Base-by-base conservation (phyloP, 2,888 invertebrate genomes). In the Tribolium freemani region DNA sequence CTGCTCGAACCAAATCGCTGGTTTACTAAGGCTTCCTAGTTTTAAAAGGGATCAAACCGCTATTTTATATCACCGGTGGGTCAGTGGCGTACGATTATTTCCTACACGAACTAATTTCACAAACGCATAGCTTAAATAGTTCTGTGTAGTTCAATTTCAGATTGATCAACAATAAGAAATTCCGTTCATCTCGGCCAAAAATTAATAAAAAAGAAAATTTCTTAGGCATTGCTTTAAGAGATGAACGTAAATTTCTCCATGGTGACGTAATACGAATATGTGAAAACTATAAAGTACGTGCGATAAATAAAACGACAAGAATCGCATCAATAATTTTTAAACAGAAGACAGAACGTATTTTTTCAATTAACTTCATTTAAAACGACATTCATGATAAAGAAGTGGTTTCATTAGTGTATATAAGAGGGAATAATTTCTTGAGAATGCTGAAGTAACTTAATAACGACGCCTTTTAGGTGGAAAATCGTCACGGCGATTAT, bases 401-500 rank as follows among this genome's bases (percentile, higher is more conserved):
- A 1, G 26, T 50, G 8, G 11, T 50, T 11, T 50, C 2, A 50
- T 50, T 13, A 50, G n/a, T 50, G 5, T 50, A 50, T 38, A n/a
- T 38, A 38, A 38, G 3, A 9, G 38, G 38, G 38, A 38, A 48
- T 48, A 51, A 66, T 45, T 11, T 67, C 56, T 68, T 57, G 57
- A 46, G 46, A 58, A 58, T 69, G 69, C 16, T 60, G 69, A 45
- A 61, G 53, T 30, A 46, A 61, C 26, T 79, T 81, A 82, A 76
- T 79, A 81, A 64, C 82, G 79, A 44, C 82, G 82, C 61, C 82
- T 79, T 80, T 82, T 82, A 79, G 72, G 78, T 71, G 80, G 79
- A 75, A 79, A 81, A 76, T 81, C 81, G 60, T 82, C 82, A 75
- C 81, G 80, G 20, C 81, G 79, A 75, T 80, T 81, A 80, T 81